phyloP scores from a whole-genome alignment of 2,113 vertebrate genomes.

The Dolichotis patagonum region DNA sequence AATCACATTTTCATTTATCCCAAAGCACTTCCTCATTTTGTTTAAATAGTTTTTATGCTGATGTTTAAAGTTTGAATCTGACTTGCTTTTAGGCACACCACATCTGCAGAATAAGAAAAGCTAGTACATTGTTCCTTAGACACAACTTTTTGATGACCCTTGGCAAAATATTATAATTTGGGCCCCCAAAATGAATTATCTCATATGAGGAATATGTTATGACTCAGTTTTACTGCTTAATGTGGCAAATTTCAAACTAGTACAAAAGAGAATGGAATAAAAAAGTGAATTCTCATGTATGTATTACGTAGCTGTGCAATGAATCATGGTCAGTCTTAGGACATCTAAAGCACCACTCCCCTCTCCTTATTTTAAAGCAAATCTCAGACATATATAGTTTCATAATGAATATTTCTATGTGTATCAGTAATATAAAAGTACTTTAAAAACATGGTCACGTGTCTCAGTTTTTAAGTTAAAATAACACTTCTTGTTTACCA shows the following conservation, averaged over 20 bases:
- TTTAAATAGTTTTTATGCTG: not conserved
- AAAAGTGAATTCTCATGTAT: not conserved
- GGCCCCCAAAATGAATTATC: not conserved
- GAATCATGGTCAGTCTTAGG: not conserved
- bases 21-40: not conserved
- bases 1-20: not conserved
- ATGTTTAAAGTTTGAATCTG: not conserved
- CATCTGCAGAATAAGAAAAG: not conserved
- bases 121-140: not conserved
- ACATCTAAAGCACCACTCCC: not conserved
- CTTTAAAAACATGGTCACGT: not conserved
- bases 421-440: not conserved
- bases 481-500: not conserved
- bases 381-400: not conserved
- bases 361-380: not conserved
- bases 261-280: not conserved
- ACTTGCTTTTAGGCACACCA: not conserved
- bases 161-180: not conserved
- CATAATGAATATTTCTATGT: not conserved
- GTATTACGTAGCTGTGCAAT: not conserved
- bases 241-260: not conserved
- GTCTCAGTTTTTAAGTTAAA: conserved; percentile 29
- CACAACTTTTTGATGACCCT: not conserved
- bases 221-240: conserved; percentile 33
- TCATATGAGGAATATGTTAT: not conserved